These are phyloP conservation scores for Lampropteryx suffumata DNA, from an alignment of 2,888 invertebrate species.

Conservation along the genomic window DNA sequence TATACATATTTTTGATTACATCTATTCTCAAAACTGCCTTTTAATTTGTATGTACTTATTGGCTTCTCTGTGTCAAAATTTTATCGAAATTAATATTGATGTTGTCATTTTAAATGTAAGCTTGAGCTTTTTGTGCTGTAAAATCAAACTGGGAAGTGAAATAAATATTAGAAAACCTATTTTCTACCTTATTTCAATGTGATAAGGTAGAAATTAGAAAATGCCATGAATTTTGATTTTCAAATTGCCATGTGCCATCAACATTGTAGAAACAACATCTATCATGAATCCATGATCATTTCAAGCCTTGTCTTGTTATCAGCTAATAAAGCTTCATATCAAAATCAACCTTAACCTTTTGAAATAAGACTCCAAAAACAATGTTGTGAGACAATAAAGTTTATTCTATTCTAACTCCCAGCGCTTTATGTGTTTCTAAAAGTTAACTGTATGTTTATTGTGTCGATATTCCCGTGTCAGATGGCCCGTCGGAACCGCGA, in stretches of 20 bases:
- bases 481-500: constrained; percentile 77
- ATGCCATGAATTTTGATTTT: constrained; percentile 1
- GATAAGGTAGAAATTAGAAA: constrained; percentile 15
- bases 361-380: constrained; percentile 1
- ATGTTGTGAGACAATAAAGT: neutral
- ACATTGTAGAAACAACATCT: constrained; percentile 36
- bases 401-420: neutral
- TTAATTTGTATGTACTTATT: constrained; percentile 4
- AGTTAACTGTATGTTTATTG: constrained; percentile 29
- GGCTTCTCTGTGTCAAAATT: constrained; percentile 13
- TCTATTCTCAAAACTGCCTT: neutral
- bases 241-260: constrained; percentile 20
- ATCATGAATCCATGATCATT: constrained; percentile 36
- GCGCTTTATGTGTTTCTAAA: constrained; percentile 7
- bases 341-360: constrained; percentile 24
- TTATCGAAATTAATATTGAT: constrained; percentile 1
- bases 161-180: neutral
- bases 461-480: constrained; percentile 51
- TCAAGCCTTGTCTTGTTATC: constrained; percentile 64
- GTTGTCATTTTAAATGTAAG: constrained; percentile 26
- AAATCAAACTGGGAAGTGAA: constrained; percentile 2
- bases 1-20: neutral
- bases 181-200: constrained; percentile 7
- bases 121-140: constrained; percentile 25
- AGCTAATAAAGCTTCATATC: constrained; percentile 60